Base-by-base conservation (phyloP, 2,797 vertebrate species). In the Gambusia yucatana region DNA sequence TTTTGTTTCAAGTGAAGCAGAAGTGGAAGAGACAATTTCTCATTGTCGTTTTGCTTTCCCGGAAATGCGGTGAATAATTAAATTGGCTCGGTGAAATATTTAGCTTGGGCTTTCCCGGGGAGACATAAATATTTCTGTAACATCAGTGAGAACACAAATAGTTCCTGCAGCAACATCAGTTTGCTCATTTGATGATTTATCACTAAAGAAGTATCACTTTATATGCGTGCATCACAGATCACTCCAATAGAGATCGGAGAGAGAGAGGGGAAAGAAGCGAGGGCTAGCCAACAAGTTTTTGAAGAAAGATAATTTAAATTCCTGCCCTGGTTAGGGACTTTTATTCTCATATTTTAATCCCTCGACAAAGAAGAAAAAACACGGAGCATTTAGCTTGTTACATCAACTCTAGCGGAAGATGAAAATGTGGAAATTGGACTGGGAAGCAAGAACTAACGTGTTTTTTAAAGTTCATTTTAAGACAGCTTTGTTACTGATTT, bases 11-110 rank as follows among this genome's bases (percentile, higher is more conserved):
- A 33, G 33, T 33, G 33, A 33, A 33, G 33, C 33, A 33, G 33
- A 33, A 33, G 33, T 33, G 33, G 33, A 57, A 55, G 79, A 80
- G 84, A 84, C 77, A 55, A 55, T 72, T 81, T 80, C 82, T 82
- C 77, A 30, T 59, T 74, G 82, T 91, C 81, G 84, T 81, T 91
- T 87, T 87, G 61, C 82, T 76, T 57, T 73, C 28, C 83, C 71
- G 70, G 75, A 86, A 87, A 87, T 82, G 70, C 75, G 76, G 69
- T 85, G 74, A 91, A 91, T 91, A 89, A 91, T 92, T 91, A 83
- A 90, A 92, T 72, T 91, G 82, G 63, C 82, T 72, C 47, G 50
- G 77, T 77, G 71, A 88, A 88, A 89, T 93, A 90, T 90, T 87
- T 86, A 87, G 73, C 84, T 87, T 88, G 67, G 79, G 77, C 75